Percentiles rank a stretch among this genome's conserved stretches.
phyloP scores from a whole-genome alignment of 2,888 invertebrate genomes.

The Teleiodes luculella region DNA sequence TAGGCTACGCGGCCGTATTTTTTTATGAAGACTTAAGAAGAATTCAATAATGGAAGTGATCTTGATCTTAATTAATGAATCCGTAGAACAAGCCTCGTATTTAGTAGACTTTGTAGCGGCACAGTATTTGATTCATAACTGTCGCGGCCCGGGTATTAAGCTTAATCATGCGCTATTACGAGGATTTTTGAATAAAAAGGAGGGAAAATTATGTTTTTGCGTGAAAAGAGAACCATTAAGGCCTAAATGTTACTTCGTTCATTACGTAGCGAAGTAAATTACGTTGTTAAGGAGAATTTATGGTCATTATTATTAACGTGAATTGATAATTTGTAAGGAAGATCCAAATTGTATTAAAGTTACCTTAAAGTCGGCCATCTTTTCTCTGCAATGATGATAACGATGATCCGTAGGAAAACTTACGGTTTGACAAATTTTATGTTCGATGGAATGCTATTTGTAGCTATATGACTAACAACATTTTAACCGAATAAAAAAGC shows the following conservation, averaged over 20 bases:
- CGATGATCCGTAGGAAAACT: too few relatives aligned
- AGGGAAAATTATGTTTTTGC: conserved; percentile 41
- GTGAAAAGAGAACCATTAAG: conserved; percentile 41
- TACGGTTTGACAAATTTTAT: too few relatives aligned
- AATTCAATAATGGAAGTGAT: neutral
- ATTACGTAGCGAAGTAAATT: conserved; percentile 37
- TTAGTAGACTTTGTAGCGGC: conserved; percentile 4
- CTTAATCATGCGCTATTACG: conserved; percentile 50
- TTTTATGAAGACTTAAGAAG: neutral
- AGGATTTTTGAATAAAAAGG: conserved; percentile 40
- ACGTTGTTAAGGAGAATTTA: conserved; percentile 26
- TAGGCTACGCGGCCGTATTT: too few relatives aligned
- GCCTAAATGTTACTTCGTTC: conserved; percentile 37
- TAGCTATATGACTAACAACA: too few relatives aligned
- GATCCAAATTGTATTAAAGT: neutral
- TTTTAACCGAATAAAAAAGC: too few relatives aligned
- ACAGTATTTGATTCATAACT: conserved; percentile 22
- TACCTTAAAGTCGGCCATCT: too few relatives aligned
- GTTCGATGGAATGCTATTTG: too few relatives aligned
- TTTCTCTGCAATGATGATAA: too few relatives aligned
- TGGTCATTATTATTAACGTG: conserved; percentile 7
- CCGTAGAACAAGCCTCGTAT: conserved; percentile 7
- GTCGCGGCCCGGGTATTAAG: conserved; percentile 39
- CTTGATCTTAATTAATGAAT: conserved; percentile 2
- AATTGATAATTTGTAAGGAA: conserved; percentile 10